Base-by-base conservation (phyloP, 64 coral and sea anemone species). In the Montipora cactus region DNA sequence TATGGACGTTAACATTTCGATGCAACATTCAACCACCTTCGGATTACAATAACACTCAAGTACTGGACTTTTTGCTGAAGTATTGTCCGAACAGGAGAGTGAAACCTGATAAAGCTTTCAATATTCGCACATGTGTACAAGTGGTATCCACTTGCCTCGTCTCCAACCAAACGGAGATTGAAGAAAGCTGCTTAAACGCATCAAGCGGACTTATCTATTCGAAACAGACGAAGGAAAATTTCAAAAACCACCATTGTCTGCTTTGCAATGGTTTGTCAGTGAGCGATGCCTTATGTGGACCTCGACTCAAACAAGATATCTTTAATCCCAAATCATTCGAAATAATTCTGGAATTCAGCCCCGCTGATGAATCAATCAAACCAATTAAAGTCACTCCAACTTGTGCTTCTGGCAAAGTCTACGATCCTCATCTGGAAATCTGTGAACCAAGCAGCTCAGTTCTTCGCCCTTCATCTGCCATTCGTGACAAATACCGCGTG, bases 251-350 rank as follows among this genome's bases (percentile, higher is more conserved):
- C 45, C 21, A 90, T 15, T 97, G 96, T 81, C 49, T 97, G 19
- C 7, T 95, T 59, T 97, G 96, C 53, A 97, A 97, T 92, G 93
- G 96, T 8, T 3, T 59, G 1, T 47, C 76, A 57, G 47, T 15
- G 1, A 49, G 62, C 10, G 77, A 53, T 4, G 78, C 74, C n/a
- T 62, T 15, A 13, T 97, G 96, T 16, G 96, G 96, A 58, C 96
- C 96, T 22, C 50, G 66, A 5, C 79, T 85, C 2, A 87, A 59
- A 47, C 62, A 59, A 3, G 37, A 91, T 4, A 37, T 95, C 5
- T 97, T 97, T 47, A 88, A 95, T 1, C 96, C 96, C 4, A 97
- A 97, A 46, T 95, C 93, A 44, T 97, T 97, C 78, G 96, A 97
- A 68, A 94, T 95, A 52, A 4, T 97, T 45, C 76, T 97, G 52